These are phyloP conservation scores for Drosophila ercepeae DNA, from an alignment of 1,140 invertebrate genomes.

Conservation along the genomic window DNA sequence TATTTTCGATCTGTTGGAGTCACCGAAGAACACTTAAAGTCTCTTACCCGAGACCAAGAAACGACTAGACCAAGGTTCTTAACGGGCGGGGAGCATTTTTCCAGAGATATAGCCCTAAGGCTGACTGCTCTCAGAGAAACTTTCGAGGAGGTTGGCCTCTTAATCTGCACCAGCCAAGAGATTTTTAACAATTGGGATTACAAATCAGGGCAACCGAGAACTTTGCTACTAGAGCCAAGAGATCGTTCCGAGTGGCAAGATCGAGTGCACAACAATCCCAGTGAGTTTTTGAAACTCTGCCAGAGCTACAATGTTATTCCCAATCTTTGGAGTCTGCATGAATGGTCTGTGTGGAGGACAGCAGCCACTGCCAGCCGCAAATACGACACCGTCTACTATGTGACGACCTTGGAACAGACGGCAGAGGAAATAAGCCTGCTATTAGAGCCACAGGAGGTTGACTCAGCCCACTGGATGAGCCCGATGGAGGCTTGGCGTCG, in stretches of 20 bases:
- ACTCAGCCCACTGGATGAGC: slow-evolving; percentile 50
- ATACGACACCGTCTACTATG: slow-evolving; percentile 92
- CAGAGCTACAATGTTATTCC: slow-evolving; percentile 89
- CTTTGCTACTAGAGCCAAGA: slow-evolving; percentile 18
- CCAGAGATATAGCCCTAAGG: slow-evolving; percentile 89
- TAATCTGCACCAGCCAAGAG: slow-evolving; percentile 85
- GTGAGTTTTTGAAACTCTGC: slow-evolving; percentile 90
- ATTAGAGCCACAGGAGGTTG: slow-evolving; percentile 61
- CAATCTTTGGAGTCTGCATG: slow-evolving; percentile 91
- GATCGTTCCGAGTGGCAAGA: slow-evolving; percentile 76
- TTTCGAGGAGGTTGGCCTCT: slow-evolving; percentile 94
- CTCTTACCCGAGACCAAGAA: slow-evolving; percentile 84
- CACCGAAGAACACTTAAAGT: slow-evolving; percentile 84
- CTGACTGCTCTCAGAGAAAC: slow-evolving; percentile 95
- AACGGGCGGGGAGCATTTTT: slow-evolving; percentile 30
- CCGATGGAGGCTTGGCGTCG: slow-evolving; percentile 81
- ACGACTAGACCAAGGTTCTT: slow-evolving; percentile 39
- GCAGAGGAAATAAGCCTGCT: slow-evolving; percentile 38
- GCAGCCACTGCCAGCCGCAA: slow-evolving; percentile 85
- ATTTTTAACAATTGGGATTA: slow-evolving; percentile 6
- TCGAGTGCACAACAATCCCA: slow-evolving; percentile 87
- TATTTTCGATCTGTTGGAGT: slow-evolving; percentile 87
- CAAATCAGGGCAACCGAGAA: slow-evolving; percentile 4
- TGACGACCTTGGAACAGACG: slow-evolving; percentile 86
- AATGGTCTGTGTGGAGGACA: slow-evolving; percentile 95